These are phyloP conservation scores for Microtus ochrogaster DNA, from an alignment of 2,113 vertebrate species.

Conservation along the genomic window DNA sequence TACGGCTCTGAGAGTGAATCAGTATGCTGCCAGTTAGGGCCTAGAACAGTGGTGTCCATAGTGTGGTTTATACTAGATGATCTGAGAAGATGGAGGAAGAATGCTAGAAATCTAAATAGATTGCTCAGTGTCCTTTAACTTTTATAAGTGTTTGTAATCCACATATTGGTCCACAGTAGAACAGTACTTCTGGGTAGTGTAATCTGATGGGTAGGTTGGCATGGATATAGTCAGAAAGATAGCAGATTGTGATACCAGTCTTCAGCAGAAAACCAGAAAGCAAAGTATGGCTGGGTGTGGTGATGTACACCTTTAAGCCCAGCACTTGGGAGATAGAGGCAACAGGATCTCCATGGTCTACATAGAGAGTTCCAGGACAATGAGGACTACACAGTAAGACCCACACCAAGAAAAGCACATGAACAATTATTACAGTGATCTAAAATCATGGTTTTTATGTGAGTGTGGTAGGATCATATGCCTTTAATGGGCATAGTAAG, in stretches of 20 bases:
- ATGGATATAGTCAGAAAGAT: neutral
- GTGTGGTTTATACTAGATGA: conserved; percentile 6
- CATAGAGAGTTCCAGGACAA: neutral
- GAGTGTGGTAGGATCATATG: neutral
- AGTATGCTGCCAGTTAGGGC: neutral
- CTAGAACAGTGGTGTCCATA: neutral
- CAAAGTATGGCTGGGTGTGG: neutral
- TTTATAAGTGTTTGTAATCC: neutral
- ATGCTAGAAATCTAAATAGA: neutral
- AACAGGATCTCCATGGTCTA: neutral
- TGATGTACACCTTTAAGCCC: neutral
- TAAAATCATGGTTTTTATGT: conserved; percentile 25
- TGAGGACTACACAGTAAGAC: neutral
- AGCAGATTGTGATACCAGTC: neutral
- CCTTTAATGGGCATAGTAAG: neutral
- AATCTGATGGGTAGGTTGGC: neutral
- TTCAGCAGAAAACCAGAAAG: neutral
- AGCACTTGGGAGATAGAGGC: neutral
- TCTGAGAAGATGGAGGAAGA: conserved; percentile 24
- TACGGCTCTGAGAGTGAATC: neutral
- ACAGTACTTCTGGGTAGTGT: neutral
- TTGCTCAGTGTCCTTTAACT: conserved; percentile 7
- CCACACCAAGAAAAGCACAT: neutral
- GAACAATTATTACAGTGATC: neutral
- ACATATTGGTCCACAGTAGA: neutral